Percentiles rank a stretch among this genome's conserved stretches.
phyloP scores from a whole-genome alignment of 2,797 vertebrate genomes.

The Myiotriccus ornatus region DNA sequence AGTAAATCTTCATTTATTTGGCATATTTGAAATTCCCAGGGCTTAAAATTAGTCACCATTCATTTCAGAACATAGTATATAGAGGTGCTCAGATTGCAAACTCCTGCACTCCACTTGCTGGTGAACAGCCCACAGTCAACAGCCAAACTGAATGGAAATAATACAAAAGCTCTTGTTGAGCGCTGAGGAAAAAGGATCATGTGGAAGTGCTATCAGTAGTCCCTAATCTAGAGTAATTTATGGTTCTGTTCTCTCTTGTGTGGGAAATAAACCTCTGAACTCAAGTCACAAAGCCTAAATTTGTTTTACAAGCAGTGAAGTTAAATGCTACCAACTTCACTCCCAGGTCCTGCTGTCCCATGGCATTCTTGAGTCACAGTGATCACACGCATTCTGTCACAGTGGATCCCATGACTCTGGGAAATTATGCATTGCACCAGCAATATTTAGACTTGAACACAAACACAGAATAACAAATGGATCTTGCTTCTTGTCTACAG shows the following conservation, averaged over 20 bases:
- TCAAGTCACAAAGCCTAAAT: background rate
- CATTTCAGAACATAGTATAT: background rate
- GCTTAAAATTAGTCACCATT: background rate
- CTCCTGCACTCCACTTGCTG: background rate
- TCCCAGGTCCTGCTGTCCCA: background rate
- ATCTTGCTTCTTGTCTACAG: background rate
- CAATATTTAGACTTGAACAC: background rate
- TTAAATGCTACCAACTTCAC: background rate
- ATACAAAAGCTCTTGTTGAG: background rate
- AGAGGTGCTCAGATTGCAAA: background rate
- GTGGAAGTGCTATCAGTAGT: background rate
- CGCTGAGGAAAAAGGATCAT: background rate
- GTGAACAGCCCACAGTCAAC: background rate
- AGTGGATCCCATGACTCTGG: background rate
- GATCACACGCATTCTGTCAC: background rate
- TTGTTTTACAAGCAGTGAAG: background rate
- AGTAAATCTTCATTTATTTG: background rate
- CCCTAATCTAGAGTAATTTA: background rate
- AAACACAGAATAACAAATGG: background rate
- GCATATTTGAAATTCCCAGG: background rate
- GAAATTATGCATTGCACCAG: constrained; percentile 10
- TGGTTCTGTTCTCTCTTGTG: background rate
- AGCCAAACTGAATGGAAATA: accelerated
- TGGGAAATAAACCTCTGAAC: background rate
- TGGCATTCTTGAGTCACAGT: background rate